Percentiles rank a stretch among this genome's conserved stretches.
phyloP scores from a whole-genome alignment of 2,113 vertebrate species.

The Mustelus asterias region DNA sequence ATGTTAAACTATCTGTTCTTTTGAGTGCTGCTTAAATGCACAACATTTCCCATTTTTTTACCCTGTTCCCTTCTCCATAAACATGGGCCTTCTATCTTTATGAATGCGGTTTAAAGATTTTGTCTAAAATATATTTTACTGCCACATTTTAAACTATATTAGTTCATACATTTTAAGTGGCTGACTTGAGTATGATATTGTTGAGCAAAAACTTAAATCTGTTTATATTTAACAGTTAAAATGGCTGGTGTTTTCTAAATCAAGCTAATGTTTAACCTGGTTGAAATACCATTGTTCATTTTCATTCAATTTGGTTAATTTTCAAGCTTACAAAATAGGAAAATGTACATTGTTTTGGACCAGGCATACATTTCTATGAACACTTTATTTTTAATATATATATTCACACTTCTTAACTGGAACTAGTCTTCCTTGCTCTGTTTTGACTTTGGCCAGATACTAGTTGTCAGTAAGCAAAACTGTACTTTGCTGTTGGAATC shows the following conservation, averaged over 20 bases:
- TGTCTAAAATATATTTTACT: background rate
- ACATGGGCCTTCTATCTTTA: background rate
- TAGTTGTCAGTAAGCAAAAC: slow-evolving; percentile 29
- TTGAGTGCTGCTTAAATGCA: background rate
- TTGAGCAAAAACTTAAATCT: background rate
- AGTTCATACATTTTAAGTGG: background rate
- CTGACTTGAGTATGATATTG: background rate
- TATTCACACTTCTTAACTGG: background rate
- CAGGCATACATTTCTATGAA: background rate
- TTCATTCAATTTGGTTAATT: background rate
- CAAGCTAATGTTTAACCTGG: slow-evolving; percentile 22
- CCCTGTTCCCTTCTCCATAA: background rate
- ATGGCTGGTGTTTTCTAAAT: background rate
- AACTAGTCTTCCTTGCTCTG: background rate
- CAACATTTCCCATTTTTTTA: background rate
- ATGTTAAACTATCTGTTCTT: background rate
- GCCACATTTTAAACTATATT: background rate
- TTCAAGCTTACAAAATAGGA: background rate
- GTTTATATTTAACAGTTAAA: background rate
- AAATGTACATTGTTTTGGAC: background rate
- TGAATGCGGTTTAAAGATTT: background rate
- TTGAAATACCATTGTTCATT: background rate
- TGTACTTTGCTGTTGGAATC: background rate
- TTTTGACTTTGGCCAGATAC: background rate
- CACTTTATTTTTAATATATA: background rate